phyloP scores from a whole-genome alignment of 2,797 vertebrate genomes.

The Steatocranus sp. region DNA sequence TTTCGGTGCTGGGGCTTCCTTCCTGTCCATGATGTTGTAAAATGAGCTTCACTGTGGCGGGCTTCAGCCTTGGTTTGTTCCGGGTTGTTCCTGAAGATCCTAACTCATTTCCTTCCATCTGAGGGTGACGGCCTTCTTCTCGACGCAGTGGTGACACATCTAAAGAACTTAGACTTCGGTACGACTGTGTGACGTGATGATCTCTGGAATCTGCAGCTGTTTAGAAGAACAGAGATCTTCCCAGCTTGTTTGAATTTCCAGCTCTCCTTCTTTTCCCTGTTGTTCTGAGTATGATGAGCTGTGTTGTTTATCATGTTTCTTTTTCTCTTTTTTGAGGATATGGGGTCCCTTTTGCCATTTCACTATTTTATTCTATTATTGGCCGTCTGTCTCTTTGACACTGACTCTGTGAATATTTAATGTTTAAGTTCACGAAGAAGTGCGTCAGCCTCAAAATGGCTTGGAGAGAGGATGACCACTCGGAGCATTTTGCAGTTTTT shows the following conservation, averaged over 20 bases:
- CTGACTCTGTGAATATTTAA: background rate
- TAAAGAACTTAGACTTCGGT: background rate
- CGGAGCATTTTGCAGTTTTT: fast-evolving
- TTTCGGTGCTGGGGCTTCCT: background rate
- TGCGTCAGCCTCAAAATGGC: background rate
- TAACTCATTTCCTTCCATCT: background rate
- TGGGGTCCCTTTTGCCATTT: background rate
- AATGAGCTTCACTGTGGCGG: background rate
- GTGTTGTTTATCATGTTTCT: fast-evolving
- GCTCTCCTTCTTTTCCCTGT: no score
- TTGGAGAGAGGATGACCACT: background rate
- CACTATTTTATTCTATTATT: background rate
- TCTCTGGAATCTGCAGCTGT: background rate
- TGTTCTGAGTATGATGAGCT: background rate
- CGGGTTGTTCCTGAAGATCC: background rate
- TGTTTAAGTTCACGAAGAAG: background rate
- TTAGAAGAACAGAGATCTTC: background rate
- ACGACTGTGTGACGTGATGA: background rate
- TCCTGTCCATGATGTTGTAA: background rate
- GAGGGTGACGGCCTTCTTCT: fast-evolving
- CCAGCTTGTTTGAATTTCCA: background rate
- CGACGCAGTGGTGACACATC: background rate
- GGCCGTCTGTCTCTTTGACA: background rate
- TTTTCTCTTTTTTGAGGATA: fast-evolving
- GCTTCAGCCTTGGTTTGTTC: background rate